Evolutionary conservation across 2,113 vertebrate genomes (phyloP).

Genomic region (Pithys albifrons): DNA sequence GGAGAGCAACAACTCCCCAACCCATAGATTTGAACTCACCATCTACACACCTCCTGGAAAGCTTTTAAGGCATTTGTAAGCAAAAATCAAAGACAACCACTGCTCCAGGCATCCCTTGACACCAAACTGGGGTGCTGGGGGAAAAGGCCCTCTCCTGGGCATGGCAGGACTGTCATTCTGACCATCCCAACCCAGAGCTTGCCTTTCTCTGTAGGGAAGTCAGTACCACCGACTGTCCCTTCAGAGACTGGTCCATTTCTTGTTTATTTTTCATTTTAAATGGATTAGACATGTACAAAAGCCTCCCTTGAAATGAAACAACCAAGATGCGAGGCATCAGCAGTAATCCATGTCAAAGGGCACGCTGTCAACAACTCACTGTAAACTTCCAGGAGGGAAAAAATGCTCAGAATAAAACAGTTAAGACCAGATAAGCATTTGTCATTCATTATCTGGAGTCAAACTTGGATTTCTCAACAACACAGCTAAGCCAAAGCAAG

Average conservation of each 20-base stretch:
- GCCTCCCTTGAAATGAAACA: background rate
- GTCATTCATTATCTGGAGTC: conserved; percentile 13
- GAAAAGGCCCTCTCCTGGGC: background rate
- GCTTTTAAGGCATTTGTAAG: background rate
- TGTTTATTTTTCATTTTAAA: conserved; percentile 23
- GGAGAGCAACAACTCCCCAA: background rate
- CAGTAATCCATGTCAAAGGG: conserved; percentile 4
- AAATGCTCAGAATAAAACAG: background rate
- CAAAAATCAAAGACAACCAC: background rate
- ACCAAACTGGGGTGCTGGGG: background rate
- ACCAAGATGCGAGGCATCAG: background rate
- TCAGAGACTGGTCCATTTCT: background rate
- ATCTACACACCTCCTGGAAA: background rate
- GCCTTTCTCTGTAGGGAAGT: fast-evolving
- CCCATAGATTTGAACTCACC: background rate
- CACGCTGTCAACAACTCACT: background rate
- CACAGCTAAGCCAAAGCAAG: conserved; percentile 4
- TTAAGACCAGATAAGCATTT: conserved; percentile 30
- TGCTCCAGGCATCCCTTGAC: background rate
- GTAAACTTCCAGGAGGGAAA: conserved; percentile 24
- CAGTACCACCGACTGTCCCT: background rate
- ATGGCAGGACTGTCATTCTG: fast-evolving
- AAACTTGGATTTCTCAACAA: conserved; percentile 22
- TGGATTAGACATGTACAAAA: background rate
- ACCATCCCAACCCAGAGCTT: background rate